Base-by-base conservation (phyloP, 2,113 vertebrate genomes). In the Monopterus albus region DNA sequence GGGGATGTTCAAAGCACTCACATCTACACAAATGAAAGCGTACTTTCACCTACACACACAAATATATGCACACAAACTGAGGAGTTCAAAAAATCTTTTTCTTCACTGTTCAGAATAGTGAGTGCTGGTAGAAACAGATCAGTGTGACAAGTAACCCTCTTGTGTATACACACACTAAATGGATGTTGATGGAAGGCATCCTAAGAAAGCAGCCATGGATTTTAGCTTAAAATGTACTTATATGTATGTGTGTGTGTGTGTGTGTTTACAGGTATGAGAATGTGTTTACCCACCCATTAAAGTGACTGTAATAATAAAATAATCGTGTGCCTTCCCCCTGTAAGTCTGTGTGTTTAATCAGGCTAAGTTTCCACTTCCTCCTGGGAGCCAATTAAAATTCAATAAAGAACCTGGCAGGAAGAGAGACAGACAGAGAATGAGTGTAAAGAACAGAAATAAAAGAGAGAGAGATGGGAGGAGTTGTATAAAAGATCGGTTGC, bases 371-470 rank as follows among this genome's bases (percentile, higher is more conserved):
- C 45, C 36, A 61, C 59, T 81, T 87, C 72, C 90, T 88, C 91
- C 69, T 65, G 83, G 88, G 91, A 89, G 79, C 88, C 89, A 91
- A 92, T 93, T 91, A 91, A 85, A 87, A 84, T 75, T 78, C 66
- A 78, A 82, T 83, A 86, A 82, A 88, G 75, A 86, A 59, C 45
- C 70, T 70, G 68, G 79, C 51, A 78, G 59, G 76, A 51, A 85
- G 66, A 76, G 51, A 74, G 35, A 72, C 6, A 2, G 18, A n/a
- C n/a, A 46, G 71, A 38, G 59, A 63, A 57, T 8, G 23, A 65
- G 67, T 73, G 25, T 60, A 66, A 55, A 77, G 77, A 70, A 71
- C 18, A 62, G 56, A 68, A 78, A 63, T 55, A 43, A 66, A 69
- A 65, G 67, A 8, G 6, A 31, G 38, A 57, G 74, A 70, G 31